These are phyloP conservation scores for Phoenoteleia sp. DNA, from an alignment of 2,888 invertebrate genomes.

Conservation along the genomic window DNA sequence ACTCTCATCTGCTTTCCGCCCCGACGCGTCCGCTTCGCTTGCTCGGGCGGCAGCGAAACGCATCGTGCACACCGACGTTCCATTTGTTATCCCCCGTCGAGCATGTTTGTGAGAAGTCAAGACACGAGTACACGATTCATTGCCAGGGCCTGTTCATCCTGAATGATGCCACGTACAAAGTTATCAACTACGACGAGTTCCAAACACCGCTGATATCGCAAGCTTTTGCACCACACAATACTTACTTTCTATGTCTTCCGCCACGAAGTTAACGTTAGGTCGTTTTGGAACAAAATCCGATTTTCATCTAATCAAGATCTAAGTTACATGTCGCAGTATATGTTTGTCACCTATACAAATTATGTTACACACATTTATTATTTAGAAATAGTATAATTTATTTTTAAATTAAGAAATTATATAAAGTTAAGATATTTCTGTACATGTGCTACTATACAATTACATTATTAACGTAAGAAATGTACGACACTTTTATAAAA, in stretches of 20 bases:
- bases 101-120: conserved; percentile 55
- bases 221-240: conserved; percentile 12
- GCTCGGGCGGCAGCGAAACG: conserved; percentile 60
- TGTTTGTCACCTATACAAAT: too few species aligned
- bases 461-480: too few species aligned
- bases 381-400: too few species aligned
- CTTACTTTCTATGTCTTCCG: conserved; percentile 18
- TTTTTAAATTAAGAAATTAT: too few species aligned
- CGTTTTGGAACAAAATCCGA: background rate
- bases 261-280: conserved; percentile 5
- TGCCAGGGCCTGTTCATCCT: conserved; percentile 42
- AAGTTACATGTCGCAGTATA: background rate
- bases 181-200: conserved; percentile 39
- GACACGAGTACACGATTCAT: conserved; percentile 60
- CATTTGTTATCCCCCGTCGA: conserved; percentile 68
- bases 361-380: too few species aligned
- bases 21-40: conserved; percentile 50
- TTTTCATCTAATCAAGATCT: background rate
- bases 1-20: conserved; percentile 76
- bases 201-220: conserved; percentile 20
- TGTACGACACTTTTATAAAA: too few species aligned
- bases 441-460: too few species aligned
- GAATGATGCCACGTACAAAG: conserved; percentile 45
- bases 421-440: too few species aligned
- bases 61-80: conserved; percentile 64